These are phyloP conservation scores for Opisthocomus hoazin DNA, from an alignment of 2,113 vertebrate genomes.

Conservation along the genomic window DNA sequence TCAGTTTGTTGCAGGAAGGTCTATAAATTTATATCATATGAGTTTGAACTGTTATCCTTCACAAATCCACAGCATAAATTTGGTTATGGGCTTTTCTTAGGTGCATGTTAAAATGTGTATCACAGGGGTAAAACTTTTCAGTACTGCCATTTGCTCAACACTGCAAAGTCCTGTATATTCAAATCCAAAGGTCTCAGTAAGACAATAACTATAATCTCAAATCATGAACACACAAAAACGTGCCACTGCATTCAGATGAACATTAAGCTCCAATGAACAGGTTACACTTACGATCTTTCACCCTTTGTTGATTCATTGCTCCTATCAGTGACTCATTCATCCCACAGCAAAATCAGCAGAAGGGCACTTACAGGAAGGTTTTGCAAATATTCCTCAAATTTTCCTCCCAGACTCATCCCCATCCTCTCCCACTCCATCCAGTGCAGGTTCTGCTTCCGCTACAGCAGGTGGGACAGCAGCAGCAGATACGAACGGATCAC, in stretches of 20 bases:
- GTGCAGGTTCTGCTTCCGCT: background rate
- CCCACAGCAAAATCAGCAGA: background rate
- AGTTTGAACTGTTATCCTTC: background rate
- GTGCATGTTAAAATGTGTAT: background rate
- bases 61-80: background rate
- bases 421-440: background rate
- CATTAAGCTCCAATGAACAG: background rate
- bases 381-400: background rate
- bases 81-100: background rate
- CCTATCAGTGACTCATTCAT: background rate
- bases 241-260: background rate
- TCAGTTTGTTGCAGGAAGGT: background rate
- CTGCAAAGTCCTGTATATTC: background rate
- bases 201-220: background rate
- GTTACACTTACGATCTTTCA: background rate
- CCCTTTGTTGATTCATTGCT: slow-evolving; percentile 17
- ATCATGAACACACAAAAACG: background rate
- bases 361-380: background rate
- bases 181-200: background rate
- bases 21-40: background rate
- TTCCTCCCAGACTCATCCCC: background rate
- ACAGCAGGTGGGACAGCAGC: background rate
- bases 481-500: background rate
- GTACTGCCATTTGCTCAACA: background rate
- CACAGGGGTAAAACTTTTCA: background rate